Evolutionary conservation across 2,797 vertebrate species (phyloP).

Genomic region (Oreonectes daqikongensis): DNA sequence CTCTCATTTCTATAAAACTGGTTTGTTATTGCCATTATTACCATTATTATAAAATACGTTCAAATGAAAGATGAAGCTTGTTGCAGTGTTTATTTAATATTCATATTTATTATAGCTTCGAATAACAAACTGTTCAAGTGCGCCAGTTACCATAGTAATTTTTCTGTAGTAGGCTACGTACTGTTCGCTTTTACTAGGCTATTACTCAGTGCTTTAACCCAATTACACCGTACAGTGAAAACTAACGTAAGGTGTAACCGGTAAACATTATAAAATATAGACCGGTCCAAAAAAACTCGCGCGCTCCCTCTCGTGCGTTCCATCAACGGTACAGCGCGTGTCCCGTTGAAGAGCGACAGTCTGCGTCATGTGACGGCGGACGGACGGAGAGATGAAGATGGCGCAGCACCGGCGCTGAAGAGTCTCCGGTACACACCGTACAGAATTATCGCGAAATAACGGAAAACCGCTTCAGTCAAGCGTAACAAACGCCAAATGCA

Average conservation of each 20-base stretch:
- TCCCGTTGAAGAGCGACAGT: constrained; percentile 66
- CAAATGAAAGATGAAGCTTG: too few relatives aligned
- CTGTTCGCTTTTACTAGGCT: neutral
- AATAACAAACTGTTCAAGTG: too few relatives aligned
- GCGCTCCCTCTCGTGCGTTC: constrained; percentile 12
- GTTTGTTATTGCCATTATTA: too few relatives aligned
- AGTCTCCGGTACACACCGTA: constrained; percentile 26
- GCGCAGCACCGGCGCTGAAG: constrained; percentile 68
- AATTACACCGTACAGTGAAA: neutral
- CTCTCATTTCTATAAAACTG: too few relatives aligned
- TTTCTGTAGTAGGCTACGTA: neutral
- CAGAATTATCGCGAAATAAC: constrained; percentile 1
- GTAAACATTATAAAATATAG: neutral
- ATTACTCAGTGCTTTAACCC: neutral
- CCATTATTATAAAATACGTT: too few relatives aligned
- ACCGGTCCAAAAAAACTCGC: neutral
- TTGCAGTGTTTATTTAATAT: too few relatives aligned
- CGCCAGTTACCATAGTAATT: neutral
- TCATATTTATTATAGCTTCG: too few relatives aligned
- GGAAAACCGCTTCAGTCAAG: neutral
- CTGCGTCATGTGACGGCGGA: constrained; percentile 76
- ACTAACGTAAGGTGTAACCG: neutral
- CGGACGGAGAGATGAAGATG: constrained; percentile 70
- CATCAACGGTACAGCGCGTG: constrained; percentile 16
- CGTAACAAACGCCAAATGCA: neutral